Evolutionary conservation across 2,113 vertebrate genomes (phyloP).

Genomic region (Peromyscus californicus): DNA sequence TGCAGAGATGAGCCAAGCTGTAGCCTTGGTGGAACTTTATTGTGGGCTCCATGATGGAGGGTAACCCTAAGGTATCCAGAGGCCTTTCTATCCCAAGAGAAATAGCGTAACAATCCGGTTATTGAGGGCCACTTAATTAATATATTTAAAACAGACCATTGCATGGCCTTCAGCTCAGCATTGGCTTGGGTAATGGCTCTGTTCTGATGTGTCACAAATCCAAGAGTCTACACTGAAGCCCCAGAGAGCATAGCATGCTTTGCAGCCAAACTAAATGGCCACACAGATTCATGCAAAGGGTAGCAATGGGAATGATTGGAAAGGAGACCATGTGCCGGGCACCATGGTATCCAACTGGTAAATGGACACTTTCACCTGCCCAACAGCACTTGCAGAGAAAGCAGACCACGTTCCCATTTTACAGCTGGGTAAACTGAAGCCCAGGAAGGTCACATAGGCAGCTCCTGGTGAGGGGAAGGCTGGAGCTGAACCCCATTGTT

Average conservation of each 20-base stretch:
- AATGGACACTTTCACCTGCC: fast-evolving
- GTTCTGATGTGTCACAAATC: background rate
- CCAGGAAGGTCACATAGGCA: no score
- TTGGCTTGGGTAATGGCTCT: background rate
- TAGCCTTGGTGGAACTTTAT: background rate
- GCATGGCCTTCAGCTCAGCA: background rate
- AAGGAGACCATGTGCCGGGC: fast-evolving
- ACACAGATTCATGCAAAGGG: no score
- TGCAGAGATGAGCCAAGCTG: fast-evolving
- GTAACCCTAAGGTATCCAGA: fast-evolving
- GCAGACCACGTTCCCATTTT: fast-evolving
- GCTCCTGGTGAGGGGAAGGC: fast-evolving
- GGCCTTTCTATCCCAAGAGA: background rate
- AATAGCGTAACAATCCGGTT: background rate
- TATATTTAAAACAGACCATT: background rate
- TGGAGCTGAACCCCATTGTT: fast-evolving
- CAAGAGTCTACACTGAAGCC: background rate
- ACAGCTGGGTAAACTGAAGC: background rate
- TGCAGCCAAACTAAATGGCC: background rate
- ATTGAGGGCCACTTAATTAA: background rate
- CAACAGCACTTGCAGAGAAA: fast-evolving
- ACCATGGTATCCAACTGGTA: fast-evolving
- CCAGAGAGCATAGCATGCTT: background rate
- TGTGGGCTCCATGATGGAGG: fast-evolving
- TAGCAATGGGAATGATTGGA: background rate